These are phyloP conservation scores for Ascaphus truei DNA, from an alignment of 2,113 vertebrate species.

Conservation along the genomic window DNA sequence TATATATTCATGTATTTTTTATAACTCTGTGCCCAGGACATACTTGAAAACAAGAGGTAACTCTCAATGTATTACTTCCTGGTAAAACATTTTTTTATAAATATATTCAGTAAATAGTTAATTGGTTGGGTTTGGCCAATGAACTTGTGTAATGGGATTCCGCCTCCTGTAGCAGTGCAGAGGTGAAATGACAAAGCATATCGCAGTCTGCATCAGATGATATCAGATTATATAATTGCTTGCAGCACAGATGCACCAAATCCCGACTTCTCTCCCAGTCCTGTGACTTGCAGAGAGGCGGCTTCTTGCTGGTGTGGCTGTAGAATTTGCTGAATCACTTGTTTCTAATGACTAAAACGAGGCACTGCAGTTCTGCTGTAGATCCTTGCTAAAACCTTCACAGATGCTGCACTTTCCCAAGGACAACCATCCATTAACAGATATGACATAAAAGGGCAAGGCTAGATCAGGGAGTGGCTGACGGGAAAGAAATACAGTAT, in stretches of 20 bases:
- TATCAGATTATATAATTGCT: slow-evolving; percentile 18
- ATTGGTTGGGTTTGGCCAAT: too few species aligned
- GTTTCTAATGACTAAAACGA: neutral
- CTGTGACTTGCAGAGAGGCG: neutral
- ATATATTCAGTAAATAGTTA: too few species aligned
- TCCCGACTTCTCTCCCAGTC: neutral
- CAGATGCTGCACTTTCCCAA: slow-evolving; percentile 8
- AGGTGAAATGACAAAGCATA: too few species aligned
- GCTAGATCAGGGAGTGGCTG: slow-evolving; percentile 7
- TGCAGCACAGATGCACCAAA: neutral
- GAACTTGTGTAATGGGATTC: too few species aligned
- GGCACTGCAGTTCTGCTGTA: neutral
- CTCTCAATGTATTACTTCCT: too few species aligned
- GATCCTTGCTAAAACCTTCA: neutral
- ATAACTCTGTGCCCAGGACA: too few species aligned
- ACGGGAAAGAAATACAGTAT: neutral
- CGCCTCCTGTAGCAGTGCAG: too few species aligned
- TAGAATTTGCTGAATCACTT: slow-evolving; percentile 22
- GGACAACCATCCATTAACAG: slow-evolving; percentile 23
- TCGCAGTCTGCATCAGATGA: neutral
- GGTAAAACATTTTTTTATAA: too few species aligned
- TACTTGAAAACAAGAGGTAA: too few species aligned
- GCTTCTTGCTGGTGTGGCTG: neutral
- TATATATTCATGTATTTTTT: too few species aligned
- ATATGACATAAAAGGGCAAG: neutral